Percentiles rank a stretch among this genome's conserved stretches.
Conservation (phyloP, 2,888 invertebrate species). For the Eristalinus aeneus region DNA sequence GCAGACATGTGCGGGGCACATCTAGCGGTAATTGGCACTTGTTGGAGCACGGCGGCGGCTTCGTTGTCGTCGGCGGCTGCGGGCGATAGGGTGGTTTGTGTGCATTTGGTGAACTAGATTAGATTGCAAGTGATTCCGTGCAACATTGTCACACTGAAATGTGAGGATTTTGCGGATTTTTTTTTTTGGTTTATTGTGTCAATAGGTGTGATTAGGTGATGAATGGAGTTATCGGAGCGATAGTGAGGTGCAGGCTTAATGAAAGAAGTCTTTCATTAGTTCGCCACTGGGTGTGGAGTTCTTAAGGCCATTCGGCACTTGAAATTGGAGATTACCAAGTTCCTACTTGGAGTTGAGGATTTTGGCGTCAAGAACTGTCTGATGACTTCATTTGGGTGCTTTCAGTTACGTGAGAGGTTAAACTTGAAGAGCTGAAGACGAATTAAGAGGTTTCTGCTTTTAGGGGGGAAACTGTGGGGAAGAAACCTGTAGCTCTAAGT, state of each 20-base stretch:
- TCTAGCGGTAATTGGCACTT: slow-evolving; percentile 43
- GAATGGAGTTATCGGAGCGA: not conserved
- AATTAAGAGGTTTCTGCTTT: too few species aligned
- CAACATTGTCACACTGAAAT: not conserved
- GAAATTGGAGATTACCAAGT: not conserved
- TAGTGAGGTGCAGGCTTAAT: slow-evolving; percentile 1
- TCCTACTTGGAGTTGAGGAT: not conserved
- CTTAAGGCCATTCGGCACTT: not conserved
- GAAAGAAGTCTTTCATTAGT: slow-evolving; percentile 44
- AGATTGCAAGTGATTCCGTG: not conserved
- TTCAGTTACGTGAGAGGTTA: too few species aligned
- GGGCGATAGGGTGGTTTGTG: not conserved
- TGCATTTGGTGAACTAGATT: not conserved
- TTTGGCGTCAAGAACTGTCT: too few species aligned
- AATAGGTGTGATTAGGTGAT: not conserved
- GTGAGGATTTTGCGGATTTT: not conserved
- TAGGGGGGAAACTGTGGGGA: too few species aligned
- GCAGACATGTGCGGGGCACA: not conserved
- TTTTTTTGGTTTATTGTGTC: not conserved
- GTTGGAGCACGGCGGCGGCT: slow-evolving; percentile 4
- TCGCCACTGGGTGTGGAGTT: not conserved
- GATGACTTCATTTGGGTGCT: too few species aligned
- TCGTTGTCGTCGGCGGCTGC: not conserved
- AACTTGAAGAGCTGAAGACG: too few species aligned
- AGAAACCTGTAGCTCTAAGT: too few species aligned